A percentile compares a stretch with the other conserved stretches of the same genome.
These are phyloP conservation scores for Littorina saxatilis DNA, from an alignment of 1,140 invertebrate species.

Conservation along the genomic window DNA sequence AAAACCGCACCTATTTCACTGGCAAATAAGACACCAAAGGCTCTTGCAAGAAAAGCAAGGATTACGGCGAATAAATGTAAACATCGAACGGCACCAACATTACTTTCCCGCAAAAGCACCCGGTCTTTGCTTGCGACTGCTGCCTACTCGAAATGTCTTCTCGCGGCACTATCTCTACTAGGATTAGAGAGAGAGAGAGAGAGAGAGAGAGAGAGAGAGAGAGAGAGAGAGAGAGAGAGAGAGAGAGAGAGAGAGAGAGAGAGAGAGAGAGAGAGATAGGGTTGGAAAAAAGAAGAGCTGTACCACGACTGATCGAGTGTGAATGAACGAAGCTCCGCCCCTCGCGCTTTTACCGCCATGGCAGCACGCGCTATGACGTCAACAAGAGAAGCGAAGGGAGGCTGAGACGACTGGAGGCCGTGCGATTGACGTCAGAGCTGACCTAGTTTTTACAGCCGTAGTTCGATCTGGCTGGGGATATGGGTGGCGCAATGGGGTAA, in stretches of 20 bases:
- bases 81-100: too few relatives aligned
- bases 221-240: not conserved
- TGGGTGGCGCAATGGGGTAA: not conserved
- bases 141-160: too few relatives aligned
- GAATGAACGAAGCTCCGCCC: constrained; percentile 9
- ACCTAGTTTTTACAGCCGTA: not conserved
- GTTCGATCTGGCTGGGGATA: not conserved
- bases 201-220: constrained; percentile 1
- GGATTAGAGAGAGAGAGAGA: too few relatives aligned
- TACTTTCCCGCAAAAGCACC: too few relatives aligned
- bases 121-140: too few relatives aligned
- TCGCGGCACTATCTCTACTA: too few relatives aligned
- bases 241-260: not conserved
- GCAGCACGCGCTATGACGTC: constrained; percentile 19
- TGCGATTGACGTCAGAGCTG: constrained; percentile 13
- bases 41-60: too few relatives aligned
- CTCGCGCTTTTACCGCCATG: not conserved
- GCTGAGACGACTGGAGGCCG: not conserved
- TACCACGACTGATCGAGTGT: not conserved
- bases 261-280: too few relatives aligned
- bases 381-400: not conserved
- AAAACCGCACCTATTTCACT: too few relatives aligned
- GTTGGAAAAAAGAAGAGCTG: not conserved
- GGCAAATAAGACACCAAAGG: too few relatives aligned
- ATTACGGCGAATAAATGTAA: too few relatives aligned